These are phyloP conservation scores for Chaetogeoica ovagalla DNA, from an alignment of 2,888 invertebrate species.

Conservation along the genomic window DNA sequence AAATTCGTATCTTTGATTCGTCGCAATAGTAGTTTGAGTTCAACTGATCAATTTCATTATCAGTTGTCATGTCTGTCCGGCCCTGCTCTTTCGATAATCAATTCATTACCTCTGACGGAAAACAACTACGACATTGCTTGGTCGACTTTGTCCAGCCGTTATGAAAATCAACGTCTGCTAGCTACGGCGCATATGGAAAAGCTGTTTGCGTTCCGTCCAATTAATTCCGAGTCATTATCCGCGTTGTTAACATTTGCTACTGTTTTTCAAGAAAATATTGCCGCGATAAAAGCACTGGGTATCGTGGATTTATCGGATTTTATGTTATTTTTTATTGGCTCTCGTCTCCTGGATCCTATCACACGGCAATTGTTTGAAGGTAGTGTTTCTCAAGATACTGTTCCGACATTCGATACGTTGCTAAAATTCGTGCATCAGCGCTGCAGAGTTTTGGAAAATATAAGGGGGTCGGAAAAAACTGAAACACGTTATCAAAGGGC, in stretches of 20 bases:
- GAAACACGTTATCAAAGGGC: too few species aligned
- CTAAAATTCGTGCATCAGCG: too few species aligned
- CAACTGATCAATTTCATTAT: not conserved
- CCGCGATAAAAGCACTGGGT: too few species aligned
- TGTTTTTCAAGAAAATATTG: not conserved
- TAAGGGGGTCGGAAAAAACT: too few species aligned
- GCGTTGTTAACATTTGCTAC: not conserved
- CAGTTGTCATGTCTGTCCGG: not conserved
- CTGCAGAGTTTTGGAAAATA: too few species aligned
- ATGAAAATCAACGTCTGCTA: not conserved
- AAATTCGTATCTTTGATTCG: not conserved
- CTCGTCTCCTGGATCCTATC: too few species aligned
- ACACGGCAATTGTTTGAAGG: too few species aligned
- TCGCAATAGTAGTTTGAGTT: not conserved
- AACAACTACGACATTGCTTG: not conserved
- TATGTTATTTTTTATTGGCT: too few species aligned
- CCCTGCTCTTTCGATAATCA: not conserved
- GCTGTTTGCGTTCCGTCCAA: not conserved
- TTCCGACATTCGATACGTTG: too few species aligned
- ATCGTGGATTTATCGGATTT: too few species aligned
- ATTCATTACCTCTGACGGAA: not conserved
- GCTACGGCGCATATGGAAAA: slow-evolving; percentile 5
- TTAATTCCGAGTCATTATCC: not conserved
- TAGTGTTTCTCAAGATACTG: too few species aligned
- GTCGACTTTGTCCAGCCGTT: not conserved